Evolutionary conservation across 2,113 vertebrate species (phyloP).

Genomic region (Halcyon senegalensis): DNA sequence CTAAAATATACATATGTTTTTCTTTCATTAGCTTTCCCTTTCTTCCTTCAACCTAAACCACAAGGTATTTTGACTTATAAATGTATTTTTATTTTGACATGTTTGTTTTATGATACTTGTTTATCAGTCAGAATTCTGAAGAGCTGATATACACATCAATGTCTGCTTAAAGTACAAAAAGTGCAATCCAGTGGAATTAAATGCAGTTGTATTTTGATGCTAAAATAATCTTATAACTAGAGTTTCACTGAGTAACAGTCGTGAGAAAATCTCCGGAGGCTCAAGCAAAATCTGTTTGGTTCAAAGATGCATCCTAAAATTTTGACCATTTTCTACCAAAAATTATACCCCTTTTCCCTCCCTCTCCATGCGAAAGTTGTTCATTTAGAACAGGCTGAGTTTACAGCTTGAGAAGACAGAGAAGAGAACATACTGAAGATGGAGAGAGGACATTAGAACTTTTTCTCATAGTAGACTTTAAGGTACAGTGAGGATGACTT

Average conservation of each 20-base stretch:
- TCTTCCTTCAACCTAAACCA: slow-evolving; percentile 1
- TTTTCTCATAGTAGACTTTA: background rate
- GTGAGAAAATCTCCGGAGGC: slow-evolving; percentile 2
- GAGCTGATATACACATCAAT: background rate
- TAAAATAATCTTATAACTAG: slow-evolving; percentile 50
- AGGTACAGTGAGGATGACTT: background rate
- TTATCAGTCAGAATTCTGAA: slow-evolving; percentile 21
- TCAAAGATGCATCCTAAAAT: background rate
- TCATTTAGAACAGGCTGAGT: background rate
- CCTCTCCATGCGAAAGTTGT: background rate
- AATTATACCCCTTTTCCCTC: background rate
- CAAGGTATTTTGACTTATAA: slow-evolving; percentile 2
- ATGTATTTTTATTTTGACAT: slow-evolving; percentile 26
- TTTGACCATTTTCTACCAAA: background rate
- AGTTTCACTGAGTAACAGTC: background rate
- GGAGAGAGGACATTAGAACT: background rate
- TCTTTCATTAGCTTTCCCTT: background rate
- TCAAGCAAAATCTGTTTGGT: background rate
- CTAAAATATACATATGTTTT: background rate
- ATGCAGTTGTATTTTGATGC: slow-evolving; percentile 22
- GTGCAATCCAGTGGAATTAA: slow-evolving; percentile 45
- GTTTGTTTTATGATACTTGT: slow-evolving; percentile 26
- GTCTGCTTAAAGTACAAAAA: slow-evolving; percentile 22
- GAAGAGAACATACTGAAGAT: background rate
- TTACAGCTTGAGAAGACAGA: background rate